These are phyloP conservation scores for Phrixothrix hirtus DNA, from an alignment of 2,888 invertebrate species.

Conservation along the genomic window DNA sequence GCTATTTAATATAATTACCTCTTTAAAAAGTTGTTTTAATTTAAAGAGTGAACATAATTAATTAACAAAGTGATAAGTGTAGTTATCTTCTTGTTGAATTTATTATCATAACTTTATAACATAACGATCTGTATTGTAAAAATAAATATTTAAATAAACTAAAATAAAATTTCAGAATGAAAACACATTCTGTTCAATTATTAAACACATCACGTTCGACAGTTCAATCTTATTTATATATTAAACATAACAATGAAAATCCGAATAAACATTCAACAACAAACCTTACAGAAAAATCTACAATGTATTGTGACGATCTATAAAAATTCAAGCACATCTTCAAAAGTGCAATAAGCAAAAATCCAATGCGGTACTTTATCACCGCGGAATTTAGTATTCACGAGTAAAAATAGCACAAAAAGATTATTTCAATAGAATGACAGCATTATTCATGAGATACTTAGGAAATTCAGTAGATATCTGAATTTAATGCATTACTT, in stretches of 20 bases:
- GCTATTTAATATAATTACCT: too few relatives aligned
- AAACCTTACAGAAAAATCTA: constrained; percentile 26
- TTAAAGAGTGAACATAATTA: too few relatives aligned
- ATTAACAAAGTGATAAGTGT: too few relatives aligned
- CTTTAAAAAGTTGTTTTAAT: too few relatives aligned
- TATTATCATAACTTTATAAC: too few relatives aligned
- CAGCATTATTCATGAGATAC: constrained; percentile 21
- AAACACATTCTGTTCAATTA: too few relatives aligned
- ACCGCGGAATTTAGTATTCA: constrained; percentile 22
- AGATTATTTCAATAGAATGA: constrained; percentile 20
- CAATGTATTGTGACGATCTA: constrained; percentile 31
- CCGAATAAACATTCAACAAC: constrained; percentile 27
- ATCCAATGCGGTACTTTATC: constrained; percentile 25
- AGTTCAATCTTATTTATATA: not conserved
- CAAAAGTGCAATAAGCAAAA: constrained; percentile 23
- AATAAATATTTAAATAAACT: too few relatives aligned
- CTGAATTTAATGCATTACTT: constrained; percentile 20
- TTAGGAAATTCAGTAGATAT: constrained; percentile 15
- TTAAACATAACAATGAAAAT: constrained; percentile 18
- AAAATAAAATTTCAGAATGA: too few relatives aligned
- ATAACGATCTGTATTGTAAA: too few relatives aligned
- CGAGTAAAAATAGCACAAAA: constrained; percentile 21
- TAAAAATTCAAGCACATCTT: constrained; percentile 28
- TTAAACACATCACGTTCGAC: not conserved
- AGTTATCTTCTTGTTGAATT: too few relatives aligned